A percentile compares a stretch with the other conserved stretches of the same genome.
Evolutionary conservation across 2,113 vertebrate genomes (phyloP).

Genomic region (Carassius auratus): DNA sequence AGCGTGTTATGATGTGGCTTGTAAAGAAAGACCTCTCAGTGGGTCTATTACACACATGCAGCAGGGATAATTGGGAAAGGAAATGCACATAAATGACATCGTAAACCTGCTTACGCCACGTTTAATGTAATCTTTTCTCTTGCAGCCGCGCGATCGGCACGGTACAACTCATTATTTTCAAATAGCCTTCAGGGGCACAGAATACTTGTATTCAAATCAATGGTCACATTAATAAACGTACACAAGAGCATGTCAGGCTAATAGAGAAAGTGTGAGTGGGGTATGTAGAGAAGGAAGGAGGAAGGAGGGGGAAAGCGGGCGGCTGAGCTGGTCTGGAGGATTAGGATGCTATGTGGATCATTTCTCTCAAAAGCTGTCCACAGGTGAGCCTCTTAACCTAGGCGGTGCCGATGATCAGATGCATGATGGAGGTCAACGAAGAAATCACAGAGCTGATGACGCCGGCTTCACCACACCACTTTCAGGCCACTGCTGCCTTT

Average conservation of each 20-base stretch:
- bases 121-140: slow-evolving; percentile 17
- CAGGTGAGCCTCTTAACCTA: slow-evolving; percentile 60
- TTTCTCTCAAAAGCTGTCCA: slow-evolving; percentile 37
- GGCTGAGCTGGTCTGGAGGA: slow-evolving; percentile 27
- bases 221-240: slow-evolving; percentile 15
- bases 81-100: slow-evolving; percentile 39
- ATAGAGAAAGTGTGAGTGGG: slow-evolving; percentile 16
- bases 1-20: background rate
- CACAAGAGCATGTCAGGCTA: slow-evolving; percentile 1
- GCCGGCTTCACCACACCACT: background rate
- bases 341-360: slow-evolving; percentile 52
- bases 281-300: slow-evolving; percentile 3
- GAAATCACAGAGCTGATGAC: slow-evolving; percentile 52
- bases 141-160: background rate
- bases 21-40: background rate
- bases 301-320: background rate
- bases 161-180: slow-evolving; percentile 28
- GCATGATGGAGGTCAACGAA: slow-evolving; percentile 46
- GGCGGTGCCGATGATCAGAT: slow-evolving; percentile 46
- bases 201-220: slow-evolving; percentile 29
- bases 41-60: slow-evolving; percentile 16
- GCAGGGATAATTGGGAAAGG: slow-evolving; percentile 8
- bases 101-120: slow-evolving; percentile 13
- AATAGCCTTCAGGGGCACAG: background rate
- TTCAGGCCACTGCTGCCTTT: slow-evolving; percentile 32